A percentile compares a stretch with the other conserved stretches of the same genome.
These are phyloP conservation scores for Ligdia adustata DNA, from an alignment of 2,888 invertebrate species.

Conservation along the genomic window DNA sequence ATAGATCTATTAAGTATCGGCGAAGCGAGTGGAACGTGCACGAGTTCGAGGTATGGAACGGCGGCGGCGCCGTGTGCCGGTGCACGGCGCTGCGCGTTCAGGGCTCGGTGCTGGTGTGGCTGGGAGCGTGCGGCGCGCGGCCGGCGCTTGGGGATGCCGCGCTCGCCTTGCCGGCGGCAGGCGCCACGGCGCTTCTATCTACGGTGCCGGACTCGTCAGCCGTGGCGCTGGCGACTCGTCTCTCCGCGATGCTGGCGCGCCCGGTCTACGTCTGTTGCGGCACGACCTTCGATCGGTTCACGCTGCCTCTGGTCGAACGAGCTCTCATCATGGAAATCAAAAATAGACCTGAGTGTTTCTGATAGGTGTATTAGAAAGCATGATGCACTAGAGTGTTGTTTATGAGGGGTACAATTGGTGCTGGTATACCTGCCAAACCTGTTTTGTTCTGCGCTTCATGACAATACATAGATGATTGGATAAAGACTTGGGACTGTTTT, in stretches of 20 bases:
- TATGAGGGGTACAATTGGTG: no score
- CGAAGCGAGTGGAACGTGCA: slow-evolving; percentile 59
- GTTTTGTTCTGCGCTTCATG: no score
- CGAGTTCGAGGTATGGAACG: slow-evolving; percentile 18
- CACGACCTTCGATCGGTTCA: slow-evolving; percentile 32
- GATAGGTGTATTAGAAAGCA: no score
- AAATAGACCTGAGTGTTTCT: slow-evolving; percentile 3
- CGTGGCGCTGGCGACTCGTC: slow-evolving; percentile 15
- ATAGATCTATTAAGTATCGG: slow-evolving; percentile 50
- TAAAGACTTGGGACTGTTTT: no score
- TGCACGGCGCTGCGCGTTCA: slow-evolving; percentile 48
- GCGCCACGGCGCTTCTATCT: slow-evolving; percentile 5
- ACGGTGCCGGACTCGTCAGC: background rate
- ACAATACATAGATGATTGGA: no score
- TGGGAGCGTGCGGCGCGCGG: slow-evolving; percentile 59
- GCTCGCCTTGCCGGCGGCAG: slow-evolving; percentile 14
- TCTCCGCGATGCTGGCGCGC: slow-evolving; percentile 19
- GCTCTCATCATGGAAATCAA: slow-evolving; percentile 4
- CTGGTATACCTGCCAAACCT: no score
- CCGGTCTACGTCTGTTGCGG: slow-evolving; percentile 25
- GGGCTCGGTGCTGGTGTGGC: slow-evolving; percentile 67
- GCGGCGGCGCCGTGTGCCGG: slow-evolving; percentile 3
- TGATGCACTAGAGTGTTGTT: no score
- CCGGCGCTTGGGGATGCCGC: background rate
- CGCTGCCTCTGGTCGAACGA: slow-evolving; percentile 44